Percentiles rank a stretch among this genome's conserved stretches.
Evolutionary conservation across 2,888 invertebrate genomes (phyloP).

Genomic region (Pachymerium ferrugineum): DNA sequence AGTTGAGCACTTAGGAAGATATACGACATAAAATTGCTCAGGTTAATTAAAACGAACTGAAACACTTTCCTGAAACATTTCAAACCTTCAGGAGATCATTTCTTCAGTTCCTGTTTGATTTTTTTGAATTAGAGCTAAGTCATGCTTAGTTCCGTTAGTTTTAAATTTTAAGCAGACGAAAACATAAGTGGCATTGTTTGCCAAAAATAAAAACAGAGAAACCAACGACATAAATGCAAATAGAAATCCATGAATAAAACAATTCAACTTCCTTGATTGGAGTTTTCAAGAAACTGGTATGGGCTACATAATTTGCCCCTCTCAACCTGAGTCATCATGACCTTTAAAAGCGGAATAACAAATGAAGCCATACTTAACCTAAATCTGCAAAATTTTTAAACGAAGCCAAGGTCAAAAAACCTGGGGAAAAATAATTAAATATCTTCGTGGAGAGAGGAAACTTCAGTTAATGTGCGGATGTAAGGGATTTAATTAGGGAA

Average conservation of each 20-base stretch:
- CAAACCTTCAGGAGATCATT: no score
- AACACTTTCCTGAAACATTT: neutral
- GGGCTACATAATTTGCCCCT: no score
- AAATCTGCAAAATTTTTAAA: constrained; percentile 4
- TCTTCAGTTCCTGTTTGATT: no score
- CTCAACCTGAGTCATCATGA: neutral
- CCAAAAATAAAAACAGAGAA: no score
- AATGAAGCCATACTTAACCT: constrained; percentile 5
- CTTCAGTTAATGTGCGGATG: constrained; percentile 5
- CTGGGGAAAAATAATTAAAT: neutral
- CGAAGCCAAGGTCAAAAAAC: neutral
- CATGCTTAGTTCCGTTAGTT: no score
- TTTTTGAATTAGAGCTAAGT: no score
- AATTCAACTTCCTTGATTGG: no score
- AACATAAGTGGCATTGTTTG: no score
- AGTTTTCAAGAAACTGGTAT: no score
- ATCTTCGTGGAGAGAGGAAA: neutral
- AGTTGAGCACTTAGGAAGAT: no score
- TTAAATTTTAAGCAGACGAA: neutral
- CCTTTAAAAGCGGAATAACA: constrained; percentile 16
- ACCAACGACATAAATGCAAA: no score
- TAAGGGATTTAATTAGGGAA: constrained; percentile 15
- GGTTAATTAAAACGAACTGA: neutral
- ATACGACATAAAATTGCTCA: neutral
- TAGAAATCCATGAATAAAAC: no score